phyloP scores from a whole-genome alignment of 1,140 invertebrate species.

The Eriocheir sinensis region DNA sequence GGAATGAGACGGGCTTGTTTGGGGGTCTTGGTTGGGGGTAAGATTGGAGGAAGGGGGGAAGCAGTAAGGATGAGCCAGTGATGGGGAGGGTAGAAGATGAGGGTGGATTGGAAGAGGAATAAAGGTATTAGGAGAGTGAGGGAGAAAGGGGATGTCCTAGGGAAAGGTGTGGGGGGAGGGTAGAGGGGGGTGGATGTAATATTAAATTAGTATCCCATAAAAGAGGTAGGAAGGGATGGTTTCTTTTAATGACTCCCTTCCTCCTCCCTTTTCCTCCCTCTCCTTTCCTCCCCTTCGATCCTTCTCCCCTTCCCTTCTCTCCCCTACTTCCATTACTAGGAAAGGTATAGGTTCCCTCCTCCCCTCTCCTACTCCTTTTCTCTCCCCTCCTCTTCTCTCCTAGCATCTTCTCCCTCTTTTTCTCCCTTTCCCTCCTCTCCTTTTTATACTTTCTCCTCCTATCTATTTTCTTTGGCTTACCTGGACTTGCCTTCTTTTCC shows the following conservation, averaged over 20 bases:
- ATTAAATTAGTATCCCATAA: not conserved
- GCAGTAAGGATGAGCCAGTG: too few species aligned
- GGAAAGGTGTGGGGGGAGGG: not conserved
- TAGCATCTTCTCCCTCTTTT: too few species aligned
- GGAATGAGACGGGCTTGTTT: too few species aligned
- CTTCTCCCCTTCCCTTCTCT: not conserved
- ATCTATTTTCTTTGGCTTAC: too few species aligned
- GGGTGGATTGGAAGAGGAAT: too few species aligned
- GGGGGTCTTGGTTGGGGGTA: too few species aligned
- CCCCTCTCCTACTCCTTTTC: not conserved
- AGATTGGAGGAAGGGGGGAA: too few species aligned
- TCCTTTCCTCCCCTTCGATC: not conserved
- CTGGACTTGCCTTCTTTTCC: too few species aligned
- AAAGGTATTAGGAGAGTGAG: too few species aligned
- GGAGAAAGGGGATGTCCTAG: not conserved
- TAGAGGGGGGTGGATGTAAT: not conserved
- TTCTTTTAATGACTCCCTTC: not conserved
- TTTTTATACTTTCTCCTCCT: not conserved
- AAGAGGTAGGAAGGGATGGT: not conserved
- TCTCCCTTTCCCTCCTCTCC: not conserved
- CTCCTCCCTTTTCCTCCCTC: not conserved
- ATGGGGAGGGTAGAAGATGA: too few species aligned
- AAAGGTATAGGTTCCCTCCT: not conserved
- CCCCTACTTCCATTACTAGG: not conserved
- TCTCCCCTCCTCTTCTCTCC: not conserved